These are phyloP conservation scores for Cyprinus carpio DNA, from an alignment of 2,113 vertebrate species.

Conservation along the genomic window DNA sequence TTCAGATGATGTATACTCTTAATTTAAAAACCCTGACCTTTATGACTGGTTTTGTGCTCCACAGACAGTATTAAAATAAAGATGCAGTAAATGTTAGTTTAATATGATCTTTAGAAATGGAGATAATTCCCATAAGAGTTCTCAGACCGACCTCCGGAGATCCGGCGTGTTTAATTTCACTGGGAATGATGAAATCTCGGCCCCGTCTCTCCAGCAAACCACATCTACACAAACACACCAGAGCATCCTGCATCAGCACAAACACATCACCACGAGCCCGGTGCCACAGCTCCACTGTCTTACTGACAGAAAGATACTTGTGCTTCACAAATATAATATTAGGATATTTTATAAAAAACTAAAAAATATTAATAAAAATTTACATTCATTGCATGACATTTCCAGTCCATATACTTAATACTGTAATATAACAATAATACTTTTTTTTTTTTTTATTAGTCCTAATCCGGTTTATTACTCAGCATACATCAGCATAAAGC, in stretches of 20 bases:
- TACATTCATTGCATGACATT: too few relatives aligned
- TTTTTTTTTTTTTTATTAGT: too few relatives aligned
- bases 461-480: too few relatives aligned
- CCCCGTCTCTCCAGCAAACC: constrained; percentile 96
- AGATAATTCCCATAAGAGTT: not conserved
- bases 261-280: not conserved
- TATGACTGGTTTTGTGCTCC: too few relatives aligned
- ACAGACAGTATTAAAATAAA: not conserved
- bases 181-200: constrained; percentile 97
- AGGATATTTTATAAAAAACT: too few relatives aligned
- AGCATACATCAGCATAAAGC: too few relatives aligned
- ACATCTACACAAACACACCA: constrained; percentile 75
- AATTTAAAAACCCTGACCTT: too few relatives aligned
- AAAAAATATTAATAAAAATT: too few relatives aligned
- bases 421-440: not conserved
- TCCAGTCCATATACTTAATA: not conserved
- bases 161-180: constrained; percentile 88
- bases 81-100: not conserved
- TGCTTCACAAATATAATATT: too few relatives aligned
- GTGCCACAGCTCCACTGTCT: too few relatives aligned
- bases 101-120: not conserved
- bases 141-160: constrained; percentile 76
- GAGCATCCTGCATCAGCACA: not conserved
- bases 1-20: too few relatives aligned
- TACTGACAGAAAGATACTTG: too few relatives aligned